Evolutionary conservation across 1,140 invertebrate genomes (phyloP), one percentile per base, ranked within the genome.

Genomic region (Spodoptera frugiperda): DNA sequence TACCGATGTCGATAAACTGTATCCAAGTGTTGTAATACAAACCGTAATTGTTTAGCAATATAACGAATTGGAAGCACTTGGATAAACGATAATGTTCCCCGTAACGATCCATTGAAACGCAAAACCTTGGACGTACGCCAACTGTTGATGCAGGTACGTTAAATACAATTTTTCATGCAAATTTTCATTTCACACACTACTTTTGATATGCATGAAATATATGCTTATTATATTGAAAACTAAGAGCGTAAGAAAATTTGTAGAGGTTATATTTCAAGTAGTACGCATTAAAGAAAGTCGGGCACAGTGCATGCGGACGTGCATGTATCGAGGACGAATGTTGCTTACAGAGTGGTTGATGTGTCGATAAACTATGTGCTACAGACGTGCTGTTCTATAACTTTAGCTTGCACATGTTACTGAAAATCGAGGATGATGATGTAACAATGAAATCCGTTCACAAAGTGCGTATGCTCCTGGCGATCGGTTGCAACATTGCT

Each of bases 31-130:
- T 57, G 59, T 75, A 75, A 65, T 63, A 75, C 48, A 63, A 39
- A 74, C 51, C 54, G 54, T 70, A 65, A 61, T 70, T 59, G 48
- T 21, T 73, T 76, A 63, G 17, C 59, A 67, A 63, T 74, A 67
- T 78, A 75, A 55, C 54, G 61, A 76, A 78, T 78, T 77, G 63
- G 77, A 77, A 75, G 55, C 70, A 67, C 70, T 80, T 57, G 76
- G 53, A 78, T 61, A 80, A 84, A 80, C 75, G 77, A 75, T 82
- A 80, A 80, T 76, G 48, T 77, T 83, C 77, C 30, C 49, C 80
- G 14, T 84, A 84, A 84, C 78, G 78, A 82, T 82, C 77, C 81
- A 83, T 79, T 80, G 78, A 82, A 86, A 82, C 76, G 68, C 81
- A 73, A 61, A 82, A 79, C 82, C 82, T 84, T 86, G 82, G 84